phyloP scores from a whole-genome alignment of 2,113 vertebrate species.

The Mohoua ochrocephala region DNA sequence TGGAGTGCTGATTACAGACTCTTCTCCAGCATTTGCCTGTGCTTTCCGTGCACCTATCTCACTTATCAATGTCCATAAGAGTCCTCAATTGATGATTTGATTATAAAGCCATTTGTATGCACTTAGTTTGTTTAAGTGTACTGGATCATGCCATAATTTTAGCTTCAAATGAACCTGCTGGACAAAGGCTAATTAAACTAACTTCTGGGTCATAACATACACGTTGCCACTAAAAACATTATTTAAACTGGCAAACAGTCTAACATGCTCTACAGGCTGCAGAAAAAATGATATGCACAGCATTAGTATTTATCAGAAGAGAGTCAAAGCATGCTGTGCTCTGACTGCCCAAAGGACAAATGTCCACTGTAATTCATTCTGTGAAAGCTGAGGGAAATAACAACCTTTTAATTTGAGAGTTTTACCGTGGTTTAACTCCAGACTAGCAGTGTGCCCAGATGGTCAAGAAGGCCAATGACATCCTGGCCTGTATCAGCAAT shows the following conservation, averaged over 20 bases:
- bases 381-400: neutral
- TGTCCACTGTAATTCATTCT: neutral
- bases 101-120: conserved; percentile 64
- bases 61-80: conserved; percentile 39
- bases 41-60: neutral
- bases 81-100: conserved; percentile 69
- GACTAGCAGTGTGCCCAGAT: neutral
- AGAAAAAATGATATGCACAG: neutral
- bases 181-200: conserved; percentile 66
- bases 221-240: neutral
- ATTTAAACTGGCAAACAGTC: neutral
- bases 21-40: neutral
- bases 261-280: neutral
- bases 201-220: conserved; percentile 60
- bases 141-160: conserved; percentile 55
- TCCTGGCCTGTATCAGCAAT: neutral
- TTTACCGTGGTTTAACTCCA: neutral
- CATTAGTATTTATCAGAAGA: neutral
- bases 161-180: conserved; percentile 54
- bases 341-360: neutral
- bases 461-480: neutral
- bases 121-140: conserved; percentile 61
- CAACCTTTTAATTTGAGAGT: neutral
- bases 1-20: neutral
- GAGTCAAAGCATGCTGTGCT: neutral